Evolutionary conservation across 2,888 invertebrate genomes (phyloP), one percentile per base, ranked within the genome.

Genomic region (Apodemia mormo): DNA sequence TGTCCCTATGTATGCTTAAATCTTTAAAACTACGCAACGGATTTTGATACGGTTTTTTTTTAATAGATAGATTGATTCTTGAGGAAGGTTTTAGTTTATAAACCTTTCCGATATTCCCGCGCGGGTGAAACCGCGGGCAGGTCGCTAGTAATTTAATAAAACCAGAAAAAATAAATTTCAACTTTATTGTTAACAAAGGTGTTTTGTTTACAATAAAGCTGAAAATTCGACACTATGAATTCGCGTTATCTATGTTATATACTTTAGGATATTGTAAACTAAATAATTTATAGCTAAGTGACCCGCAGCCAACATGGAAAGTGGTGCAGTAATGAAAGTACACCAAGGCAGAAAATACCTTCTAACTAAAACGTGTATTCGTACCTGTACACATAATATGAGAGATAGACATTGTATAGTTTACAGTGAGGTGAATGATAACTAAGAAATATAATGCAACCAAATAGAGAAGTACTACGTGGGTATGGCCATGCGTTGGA

Each of bases 401-500:
- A 33, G 61, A 33, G 61, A 61, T 56, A 68, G 49, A 64, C 64
- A 58, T 54, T 68, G 67, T 69, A 71, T 71, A 65, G 70, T 73
- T 65, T 67, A 68, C 71, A 74, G 71, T 71, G 61, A 68, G 66
- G 70, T 68, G 71, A 70, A 64, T 71, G 72, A 69, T 67, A 72
- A 70, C 71, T 67, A 71, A 74, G 76, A 71, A 77, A 76, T 72
- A 73, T 30, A 73, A 79, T 78, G 78, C 79, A 77, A 76, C 73
- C 74, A 73, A 76, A 74, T 68, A 73, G 70, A 75, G 73, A 76
- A 74, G 74, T 76, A 74, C 75, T 73, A 78, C 74, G 77, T 79
- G 65, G 54, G 78, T 76, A 76, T 77, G 81, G 86, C 83, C 90
- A 90, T 91, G 92, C 90, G 80, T 80, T 76, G 77, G 84, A 92